These are phyloP conservation scores for Uloborus plumipes DNA, from an alignment of 2,888 invertebrate genomes.

Conservation along the genomic window DNA sequence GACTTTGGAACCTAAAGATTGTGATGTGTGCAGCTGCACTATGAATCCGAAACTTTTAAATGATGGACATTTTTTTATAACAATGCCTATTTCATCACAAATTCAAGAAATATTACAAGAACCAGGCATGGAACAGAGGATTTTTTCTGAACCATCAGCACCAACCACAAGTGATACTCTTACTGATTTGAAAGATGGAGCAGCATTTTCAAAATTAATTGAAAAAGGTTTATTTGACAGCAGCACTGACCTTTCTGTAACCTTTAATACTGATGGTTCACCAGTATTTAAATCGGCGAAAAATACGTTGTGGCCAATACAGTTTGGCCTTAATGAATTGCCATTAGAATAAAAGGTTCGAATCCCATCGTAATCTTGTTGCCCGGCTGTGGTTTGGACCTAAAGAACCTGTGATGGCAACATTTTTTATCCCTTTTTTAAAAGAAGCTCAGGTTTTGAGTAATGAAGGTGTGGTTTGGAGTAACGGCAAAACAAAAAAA, in stretches of 20 bases:
- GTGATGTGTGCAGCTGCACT: neutral
- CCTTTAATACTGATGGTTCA: neutral
- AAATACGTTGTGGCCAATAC: neutral
- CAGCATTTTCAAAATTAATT: neutral
- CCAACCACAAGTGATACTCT: neutral
- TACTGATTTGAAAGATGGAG: neutral
- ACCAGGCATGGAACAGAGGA: neutral
- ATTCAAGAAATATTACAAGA: neutral
- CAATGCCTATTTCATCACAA: neutral
- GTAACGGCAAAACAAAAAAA: too few relatives aligned
- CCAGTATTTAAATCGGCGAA: neutral
- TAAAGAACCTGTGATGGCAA: constrained; percentile 8
- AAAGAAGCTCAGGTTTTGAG: neutral
- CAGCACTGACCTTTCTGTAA: neutral
- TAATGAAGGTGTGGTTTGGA: neutral
- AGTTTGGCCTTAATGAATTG: neutral
- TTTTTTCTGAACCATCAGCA: neutral
- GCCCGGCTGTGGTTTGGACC: neutral
- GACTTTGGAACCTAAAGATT: neutral
- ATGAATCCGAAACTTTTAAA: neutral
- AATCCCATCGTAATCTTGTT: too few relatives aligned
- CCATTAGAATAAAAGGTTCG: neutral
- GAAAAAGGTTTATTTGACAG: neutral
- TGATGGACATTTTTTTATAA: neutral
- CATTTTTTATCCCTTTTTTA: neutral